These are phyloP conservation scores for Cathartes aura DNA, from an alignment of 2,113 vertebrate genomes.

Conservation along the genomic window DNA sequence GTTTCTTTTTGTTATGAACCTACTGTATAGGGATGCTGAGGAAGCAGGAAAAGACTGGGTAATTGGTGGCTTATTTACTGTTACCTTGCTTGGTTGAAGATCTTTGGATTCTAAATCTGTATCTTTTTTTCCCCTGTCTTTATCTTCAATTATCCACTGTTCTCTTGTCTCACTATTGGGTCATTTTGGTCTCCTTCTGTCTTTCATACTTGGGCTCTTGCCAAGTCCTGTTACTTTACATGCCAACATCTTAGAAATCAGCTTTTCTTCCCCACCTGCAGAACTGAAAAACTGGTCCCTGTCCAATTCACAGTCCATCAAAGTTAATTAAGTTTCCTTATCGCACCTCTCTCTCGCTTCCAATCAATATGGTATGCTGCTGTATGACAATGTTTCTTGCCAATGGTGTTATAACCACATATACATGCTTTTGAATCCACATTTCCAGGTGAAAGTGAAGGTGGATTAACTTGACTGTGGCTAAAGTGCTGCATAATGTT, in stretches of 20 bases:
- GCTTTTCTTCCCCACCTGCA: neutral
- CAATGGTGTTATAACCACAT: neutral
- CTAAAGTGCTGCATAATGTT: neutral
- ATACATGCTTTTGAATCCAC: neutral
- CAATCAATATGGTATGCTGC: neutral
- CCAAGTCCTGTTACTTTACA: neutral
- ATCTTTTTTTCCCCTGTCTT: rapidly evolving
- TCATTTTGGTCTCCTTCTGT: neutral
- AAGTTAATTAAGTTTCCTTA: neutral
- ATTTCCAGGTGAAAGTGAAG: neutral
- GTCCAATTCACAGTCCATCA: neutral
- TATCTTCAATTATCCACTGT: neutral
- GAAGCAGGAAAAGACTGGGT: neutral
- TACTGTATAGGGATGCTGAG: neutral
- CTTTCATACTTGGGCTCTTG: neutral
- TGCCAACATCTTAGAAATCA: neutral
- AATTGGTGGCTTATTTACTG: neutral
- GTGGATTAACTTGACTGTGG: neutral
- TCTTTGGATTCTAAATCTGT: neutral
- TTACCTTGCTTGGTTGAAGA: neutral
- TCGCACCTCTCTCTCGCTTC: neutral
- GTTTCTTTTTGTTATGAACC: neutral
- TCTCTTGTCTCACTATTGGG: neutral
- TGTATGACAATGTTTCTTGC: neutral
- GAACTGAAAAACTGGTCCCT: neutral